A percentile compares a stretch with the other conserved stretches of the same genome.
These are phyloP conservation scores for Corythoichthys haematopterus DNA, from an alignment of 2,113 vertebrate species.

Conservation along the genomic window DNA sequence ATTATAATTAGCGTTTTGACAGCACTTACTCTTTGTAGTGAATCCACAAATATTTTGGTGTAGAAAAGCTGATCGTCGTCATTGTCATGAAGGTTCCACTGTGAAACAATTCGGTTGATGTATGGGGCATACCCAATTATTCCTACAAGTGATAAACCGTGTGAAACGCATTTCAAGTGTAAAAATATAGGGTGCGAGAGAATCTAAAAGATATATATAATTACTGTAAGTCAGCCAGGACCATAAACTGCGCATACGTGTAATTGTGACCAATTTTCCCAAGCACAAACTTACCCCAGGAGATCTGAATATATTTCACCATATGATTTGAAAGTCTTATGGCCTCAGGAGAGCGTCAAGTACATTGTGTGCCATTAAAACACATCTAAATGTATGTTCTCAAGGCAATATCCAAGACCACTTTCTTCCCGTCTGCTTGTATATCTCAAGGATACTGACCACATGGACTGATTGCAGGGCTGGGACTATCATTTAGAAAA, in stretches of 20 bases:
- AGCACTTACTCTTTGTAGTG: constrained; percentile 74
- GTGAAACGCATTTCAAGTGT: constrained; percentile 29
- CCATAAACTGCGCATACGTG: constrained; percentile 19
- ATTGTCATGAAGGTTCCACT: constrained; percentile 93
- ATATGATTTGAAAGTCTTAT: constrained; percentile 16
- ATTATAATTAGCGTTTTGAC: not conserved
- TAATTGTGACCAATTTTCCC: constrained; percentile 41
- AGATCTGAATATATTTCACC: constrained; percentile 8
- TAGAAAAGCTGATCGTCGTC: constrained; percentile 98
- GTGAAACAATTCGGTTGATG: constrained; percentile 80
- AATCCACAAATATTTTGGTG: constrained; percentile 91
- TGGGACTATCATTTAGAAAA: constrained; percentile 54
- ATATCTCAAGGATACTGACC: constrained; percentile 43
- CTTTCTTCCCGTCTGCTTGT: constrained; percentile 14
- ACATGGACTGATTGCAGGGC: constrained; percentile 66
- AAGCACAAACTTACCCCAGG: constrained; percentile 15
- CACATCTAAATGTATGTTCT: constrained; percentile 30
- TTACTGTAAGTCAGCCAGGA: constrained; percentile 28
- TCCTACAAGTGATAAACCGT: constrained; percentile 71
- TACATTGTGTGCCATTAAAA: constrained; percentile 11
- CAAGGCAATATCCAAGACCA: constrained; percentile 14
- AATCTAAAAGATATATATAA: constrained; percentile 42
- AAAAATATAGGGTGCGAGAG: constrained; percentile 37
- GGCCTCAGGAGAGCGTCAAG: constrained; percentile 1
- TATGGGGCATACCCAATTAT: constrained; percentile 87